A percentile compares a stretch with the other conserved stretches of the same genome.
Conservation (phyloP, 2,113 vertebrate species). For the Pteruthius melanotis region DNA sequence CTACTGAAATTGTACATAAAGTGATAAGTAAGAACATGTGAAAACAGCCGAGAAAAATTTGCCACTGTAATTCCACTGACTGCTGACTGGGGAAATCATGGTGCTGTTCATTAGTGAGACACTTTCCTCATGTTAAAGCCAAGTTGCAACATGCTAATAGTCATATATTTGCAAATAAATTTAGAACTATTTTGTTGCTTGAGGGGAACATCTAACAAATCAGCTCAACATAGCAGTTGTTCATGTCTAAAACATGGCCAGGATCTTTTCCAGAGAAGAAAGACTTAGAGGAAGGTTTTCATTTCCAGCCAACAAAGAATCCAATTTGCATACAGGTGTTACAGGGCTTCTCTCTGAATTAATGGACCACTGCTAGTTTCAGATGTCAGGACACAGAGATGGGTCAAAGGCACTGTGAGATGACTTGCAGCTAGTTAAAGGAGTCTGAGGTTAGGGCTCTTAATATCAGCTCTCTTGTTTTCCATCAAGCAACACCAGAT, state of each 20-base stretch:
- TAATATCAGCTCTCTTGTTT: slow-evolving; percentile 24
- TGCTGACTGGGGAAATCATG: neutral
- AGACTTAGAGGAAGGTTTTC: neutral
- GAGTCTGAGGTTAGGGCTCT: slow-evolving; percentile 24
- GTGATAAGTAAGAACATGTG: neutral
- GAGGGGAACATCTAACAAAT: neutral
- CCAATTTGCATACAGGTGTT: slow-evolving; percentile 59
- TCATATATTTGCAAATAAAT: neutral
- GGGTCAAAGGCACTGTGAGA: slow-evolving; percentile 35
- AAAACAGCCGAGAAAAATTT: neutral
- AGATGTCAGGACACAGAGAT: slow-evolving; percentile 36
- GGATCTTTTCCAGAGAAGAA: neutral
- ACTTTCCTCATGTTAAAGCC: neutral
- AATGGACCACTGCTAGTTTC: slow-evolving; percentile 28
- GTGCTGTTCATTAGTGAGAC: neutral
- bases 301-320: slow-evolving; percentile 28
- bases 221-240: neutral
- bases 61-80: neutral
- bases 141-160: neutral
- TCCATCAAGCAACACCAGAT: slow-evolving; percentile 14
- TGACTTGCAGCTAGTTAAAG: slow-evolving; percentile 24
- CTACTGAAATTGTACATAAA: neutral
- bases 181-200: neutral
- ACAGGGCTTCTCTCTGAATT: neutral
- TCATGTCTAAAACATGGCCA: neutral